Evolutionary conservation across 2,113 vertebrate species (phyloP).

Genomic region (Cardinalis cardinalis): DNA sequence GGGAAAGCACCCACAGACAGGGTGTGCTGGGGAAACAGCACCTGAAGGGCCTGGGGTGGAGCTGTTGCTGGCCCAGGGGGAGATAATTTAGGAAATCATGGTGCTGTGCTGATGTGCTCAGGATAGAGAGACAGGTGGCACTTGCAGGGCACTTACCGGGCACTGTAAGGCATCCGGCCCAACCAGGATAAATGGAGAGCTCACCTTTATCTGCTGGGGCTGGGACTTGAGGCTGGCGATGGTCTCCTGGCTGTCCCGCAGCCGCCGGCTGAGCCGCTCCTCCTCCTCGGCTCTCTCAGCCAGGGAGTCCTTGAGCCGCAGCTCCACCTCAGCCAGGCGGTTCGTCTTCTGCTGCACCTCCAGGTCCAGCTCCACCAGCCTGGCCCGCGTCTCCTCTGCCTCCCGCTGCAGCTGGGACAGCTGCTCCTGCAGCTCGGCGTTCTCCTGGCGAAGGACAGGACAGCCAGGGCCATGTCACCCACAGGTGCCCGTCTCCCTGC

Average conservation of each 20-base stretch:
- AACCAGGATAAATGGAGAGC: neutral
- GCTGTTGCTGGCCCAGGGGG: rapidly evolving
- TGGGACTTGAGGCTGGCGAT: conserved; percentile 76
- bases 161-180: too few species aligned
- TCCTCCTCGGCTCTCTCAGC: conserved; percentile 77
- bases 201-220: conserved; percentile 83
- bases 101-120: neutral
- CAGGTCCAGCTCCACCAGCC: conserved; percentile 70
- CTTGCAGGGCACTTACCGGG: neutral
- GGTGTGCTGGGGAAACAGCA: neutral
- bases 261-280: conserved; percentile 74
- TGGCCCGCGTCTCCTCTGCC: conserved; percentile 71
- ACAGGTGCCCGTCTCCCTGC: rapidly evolving
- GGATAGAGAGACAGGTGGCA: neutral
- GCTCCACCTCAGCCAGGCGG: conserved; percentile 75
- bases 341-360: conserved; percentile 82
- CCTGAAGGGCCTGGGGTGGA: neutral
- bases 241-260: conserved; percentile 83
- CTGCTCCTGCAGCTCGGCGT: conserved; percentile 69
- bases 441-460: conserved; percentile 62
- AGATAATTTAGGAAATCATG: neutral
- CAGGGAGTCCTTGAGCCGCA: conserved; percentile 80
- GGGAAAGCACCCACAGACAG: neutral
- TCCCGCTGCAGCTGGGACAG: conserved; percentile 79
- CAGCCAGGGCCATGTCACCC: rapidly evolving